Conservation (phyloP, 2,797 vertebrate genomes). For the Xyrichtys novacula region DNA sequence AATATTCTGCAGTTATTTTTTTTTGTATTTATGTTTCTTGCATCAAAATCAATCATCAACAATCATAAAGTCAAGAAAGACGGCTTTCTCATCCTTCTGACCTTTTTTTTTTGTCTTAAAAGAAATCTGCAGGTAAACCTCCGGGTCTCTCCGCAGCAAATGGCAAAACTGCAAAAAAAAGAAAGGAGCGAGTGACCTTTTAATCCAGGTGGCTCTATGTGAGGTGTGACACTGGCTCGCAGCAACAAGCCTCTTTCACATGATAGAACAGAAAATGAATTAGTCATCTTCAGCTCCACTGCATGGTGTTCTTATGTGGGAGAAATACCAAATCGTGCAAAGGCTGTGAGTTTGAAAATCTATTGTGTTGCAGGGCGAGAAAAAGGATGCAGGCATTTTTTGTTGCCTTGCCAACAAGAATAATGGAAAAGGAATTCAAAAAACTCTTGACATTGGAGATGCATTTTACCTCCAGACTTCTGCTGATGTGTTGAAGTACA, state of each 20-base stretch:
- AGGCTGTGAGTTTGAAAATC: conserved; percentile 16
- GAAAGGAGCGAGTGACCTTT: conserved; percentile 64
- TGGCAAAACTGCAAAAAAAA: conserved; percentile 24
- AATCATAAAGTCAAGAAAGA: conserved; percentile 35
- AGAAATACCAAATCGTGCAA: conserved; percentile 9
- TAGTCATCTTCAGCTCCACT: conserved; percentile 12
- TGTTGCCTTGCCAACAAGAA: conserved; percentile 22
- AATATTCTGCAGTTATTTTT: conserved; percentile 20
- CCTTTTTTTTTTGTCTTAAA: conserved; percentile 3
- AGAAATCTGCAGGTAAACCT: conserved; percentile 48
- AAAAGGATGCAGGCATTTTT: conserved; percentile 11
- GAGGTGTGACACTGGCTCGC: conserved; percentile 35
- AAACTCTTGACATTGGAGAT: conserved; percentile 2
- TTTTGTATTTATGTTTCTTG: conserved; percentile 25
- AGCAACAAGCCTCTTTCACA: conserved; percentile 40
- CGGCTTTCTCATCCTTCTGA: conserved; percentile 23
- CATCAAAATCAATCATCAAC: conserved; percentile 40
- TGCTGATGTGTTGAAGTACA: conserved; percentile 31
- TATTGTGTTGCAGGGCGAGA: conserved; percentile 1
- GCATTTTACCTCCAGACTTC: conserved; percentile 33
- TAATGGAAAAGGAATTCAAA: conserved; percentile 48
- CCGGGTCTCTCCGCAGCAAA: conserved; percentile 21
- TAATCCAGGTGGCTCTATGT: conserved; percentile 44
- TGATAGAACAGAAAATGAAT: conserved; percentile 27
- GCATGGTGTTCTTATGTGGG: background rate